Evolutionary conservation across 2,797 vertebrate species (phyloP).

Genomic region (Chlorospingus flavigularis): DNA sequence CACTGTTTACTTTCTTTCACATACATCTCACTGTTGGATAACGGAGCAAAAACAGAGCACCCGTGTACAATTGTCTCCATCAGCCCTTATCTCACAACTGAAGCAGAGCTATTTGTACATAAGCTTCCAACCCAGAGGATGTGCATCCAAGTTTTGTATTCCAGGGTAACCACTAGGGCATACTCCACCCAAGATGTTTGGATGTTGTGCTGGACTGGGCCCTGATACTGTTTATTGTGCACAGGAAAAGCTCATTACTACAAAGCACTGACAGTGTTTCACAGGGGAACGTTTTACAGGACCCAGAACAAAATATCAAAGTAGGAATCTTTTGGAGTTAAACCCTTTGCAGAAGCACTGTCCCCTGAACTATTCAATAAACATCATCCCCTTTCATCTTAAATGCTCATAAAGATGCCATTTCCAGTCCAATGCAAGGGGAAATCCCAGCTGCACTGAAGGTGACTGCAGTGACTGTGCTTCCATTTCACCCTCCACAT

Average conservation of each 20-base stretch:
- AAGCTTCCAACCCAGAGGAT: neutral
- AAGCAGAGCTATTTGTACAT: neutral
- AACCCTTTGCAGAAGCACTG: neutral
- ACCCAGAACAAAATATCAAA: neutral
- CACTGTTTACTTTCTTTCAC: neutral
- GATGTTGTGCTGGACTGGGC: slow-evolving; percentile 9
- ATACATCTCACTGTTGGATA: neutral
- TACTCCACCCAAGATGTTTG: slow-evolving; percentile 49
- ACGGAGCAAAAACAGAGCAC: neutral
- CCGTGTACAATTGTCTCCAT: neutral
- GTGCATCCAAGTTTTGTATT: slow-evolving; percentile 36
- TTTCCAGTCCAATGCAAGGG: neutral
- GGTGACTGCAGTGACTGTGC: neutral
- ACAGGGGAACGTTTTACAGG: neutral
- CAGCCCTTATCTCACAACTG: neutral
- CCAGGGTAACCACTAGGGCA: slow-evolving; percentile 44
- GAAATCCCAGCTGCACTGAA: neutral
- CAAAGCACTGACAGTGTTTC: neutral
- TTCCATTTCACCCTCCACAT: neutral
- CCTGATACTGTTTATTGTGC: slow-evolving; percentile 14
- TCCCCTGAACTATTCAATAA: neutral
- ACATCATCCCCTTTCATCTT: neutral
- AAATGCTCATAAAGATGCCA: neutral
- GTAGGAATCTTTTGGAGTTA: neutral
- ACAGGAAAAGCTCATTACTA: slow-evolving; percentile 7